Base-by-base conservation (phyloP, 2,888 invertebrate species). In the Junonia oenone region DNA sequence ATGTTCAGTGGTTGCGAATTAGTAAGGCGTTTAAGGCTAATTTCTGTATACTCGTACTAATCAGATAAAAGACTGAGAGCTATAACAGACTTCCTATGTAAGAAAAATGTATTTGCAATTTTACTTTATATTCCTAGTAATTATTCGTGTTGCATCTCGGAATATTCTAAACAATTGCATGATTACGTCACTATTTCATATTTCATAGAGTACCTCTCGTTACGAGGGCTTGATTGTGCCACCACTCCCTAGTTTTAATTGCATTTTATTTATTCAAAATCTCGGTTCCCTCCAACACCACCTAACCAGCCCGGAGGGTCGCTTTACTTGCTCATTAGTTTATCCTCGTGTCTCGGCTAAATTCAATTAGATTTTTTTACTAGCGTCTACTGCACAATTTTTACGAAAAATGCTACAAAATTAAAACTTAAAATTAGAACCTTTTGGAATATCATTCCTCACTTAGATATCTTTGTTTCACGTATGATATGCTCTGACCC, bases 231-330 rank as follows among this genome's bases (percentile, higher is more conserved):
- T 67, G 69, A 68, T 66, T 63, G 67, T 67, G 68, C 61, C 66
- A 35, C 31, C 27, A 52, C 66, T 68, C 80, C 78, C 79, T 76
- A 71, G 70, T 76, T 75, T 81, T 82, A 85, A 87, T 88, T 84
- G 81, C 76, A 79, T 82, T 86, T 87, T 86, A 88, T 85, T 87
- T 87, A 88, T 87, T 87, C 84, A 88, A 72, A 72, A 72, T 76
- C 73, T 68, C 69, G 68, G 73, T 71, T 68, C 76, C 74, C 73
- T 73, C 68, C 61, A 71, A 74, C 69, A 70, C 72, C 68, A 64
- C 57, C 59, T 51, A 65, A 72, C 65, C 64, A 66, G 62, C 65
- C 67, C 72, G 66, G 63, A 63, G 72, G 74, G 76, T 72, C 71
- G 35, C 33, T 35, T 45, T 53, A 70, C 60, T 64, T 65, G 72